Evolutionary conservation across 2,797 vertebrate genomes (phyloP), one percentile per base, ranked within the genome.

Genomic region (Meriones psammophilus): DNA sequence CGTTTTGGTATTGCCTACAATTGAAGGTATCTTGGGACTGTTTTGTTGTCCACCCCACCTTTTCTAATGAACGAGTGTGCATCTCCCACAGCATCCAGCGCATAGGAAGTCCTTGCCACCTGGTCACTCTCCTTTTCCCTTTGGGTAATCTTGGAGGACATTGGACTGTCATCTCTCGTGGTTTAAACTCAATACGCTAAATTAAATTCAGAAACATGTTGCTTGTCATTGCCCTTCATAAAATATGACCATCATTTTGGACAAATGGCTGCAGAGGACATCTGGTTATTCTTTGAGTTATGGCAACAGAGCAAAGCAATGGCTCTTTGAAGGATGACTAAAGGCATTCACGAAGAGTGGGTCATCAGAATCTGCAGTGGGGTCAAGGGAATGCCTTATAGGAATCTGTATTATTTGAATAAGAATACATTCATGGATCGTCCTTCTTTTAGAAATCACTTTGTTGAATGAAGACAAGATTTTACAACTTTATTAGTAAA

Each of bases 301-400:
- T 92, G 92, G 86, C 24, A 74, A 90, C 39, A 28, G 85, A 39
- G 58, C 73, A 88, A 76, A 94, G 92, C 93, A 50, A 68, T 62
- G 95, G 94, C 84, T 85, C 46, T 93, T 84, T 97, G 95, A 95
- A 88, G 88, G 81, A 93, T 88, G 73, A n/a, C 90, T 93, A 79
- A 89, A 88, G 80, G 85, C 46, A 14, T 95, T 96, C 77, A 90
- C 76, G 92, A 94, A 42, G 68, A 87, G 42, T 54, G 62, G 95
- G 78, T 73, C 77, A 77, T 90, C 50, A 62, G 42, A 83, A 92
- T 79, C 20, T 30, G 77, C 36, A 26, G 0, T 6, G 18, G 77
- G 69, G 58, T 69, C 74, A 76, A 42, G 84, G 68, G 60, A 69
- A n/a, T 74, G 58, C 62, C 85, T 36, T 10, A 10, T 71, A 69